phyloP scores from a whole-genome alignment of 2,888 invertebrate genomes.

The Chymomyza amoena region DNA sequence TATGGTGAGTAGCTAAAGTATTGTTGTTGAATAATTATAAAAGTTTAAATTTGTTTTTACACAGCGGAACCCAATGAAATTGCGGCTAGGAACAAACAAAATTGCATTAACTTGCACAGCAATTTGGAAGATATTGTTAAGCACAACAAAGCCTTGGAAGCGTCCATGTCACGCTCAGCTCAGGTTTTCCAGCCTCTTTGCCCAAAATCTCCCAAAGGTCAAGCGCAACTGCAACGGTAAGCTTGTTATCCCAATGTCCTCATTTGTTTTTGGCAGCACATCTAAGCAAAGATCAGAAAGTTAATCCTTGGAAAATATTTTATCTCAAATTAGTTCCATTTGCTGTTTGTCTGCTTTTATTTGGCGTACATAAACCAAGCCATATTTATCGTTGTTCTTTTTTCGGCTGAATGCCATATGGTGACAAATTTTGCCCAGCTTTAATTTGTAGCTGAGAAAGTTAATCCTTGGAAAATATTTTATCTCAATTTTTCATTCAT shows the following conservation, averaged over 20 bases:
- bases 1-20: conserved; percentile 78
- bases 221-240: conserved; percentile 24
- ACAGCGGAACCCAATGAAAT: conserved; percentile 76
- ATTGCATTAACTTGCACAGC: conserved; percentile 77
- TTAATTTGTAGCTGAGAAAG: conserved; percentile 6
- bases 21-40: not conserved
- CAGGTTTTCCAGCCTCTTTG: conserved; percentile 94
- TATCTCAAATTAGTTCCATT: no score
- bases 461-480: conserved; percentile 22
- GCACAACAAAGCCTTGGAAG: conserved; percentile 80
- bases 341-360: no score
- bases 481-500: conserved; percentile 25
- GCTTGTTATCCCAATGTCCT: not conserved
- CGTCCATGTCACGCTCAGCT: conserved; percentile 92
- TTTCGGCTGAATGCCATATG: not conserved
- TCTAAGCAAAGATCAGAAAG: not conserved
- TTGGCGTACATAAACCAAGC: not conserved
- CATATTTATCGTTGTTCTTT: not conserved
- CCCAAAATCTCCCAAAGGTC: conserved; percentile 56
- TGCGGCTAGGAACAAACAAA: conserved; percentile 75
- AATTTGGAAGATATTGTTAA: conserved; percentile 78
- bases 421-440: conserved; percentile 4
- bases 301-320: conserved; percentile 22
- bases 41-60: not conserved
- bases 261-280: conserved; percentile 37